Conservation (phyloP, 2,797 vertebrate species). For the Pygocentrus nattereri region DNA sequence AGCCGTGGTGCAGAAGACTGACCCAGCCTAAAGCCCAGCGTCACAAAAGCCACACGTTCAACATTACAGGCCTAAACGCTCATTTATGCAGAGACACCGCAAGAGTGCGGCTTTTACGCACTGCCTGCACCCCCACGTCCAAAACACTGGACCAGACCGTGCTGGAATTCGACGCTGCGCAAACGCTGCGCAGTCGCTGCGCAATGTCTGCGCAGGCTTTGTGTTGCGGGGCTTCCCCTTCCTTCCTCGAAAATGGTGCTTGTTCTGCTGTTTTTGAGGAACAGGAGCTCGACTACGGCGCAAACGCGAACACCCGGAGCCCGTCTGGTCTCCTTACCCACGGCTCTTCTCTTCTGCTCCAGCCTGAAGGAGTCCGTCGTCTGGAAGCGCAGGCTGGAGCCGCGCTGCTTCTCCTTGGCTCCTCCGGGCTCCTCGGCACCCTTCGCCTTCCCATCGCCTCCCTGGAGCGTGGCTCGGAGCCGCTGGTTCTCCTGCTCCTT, state of each 20-base stretch:
- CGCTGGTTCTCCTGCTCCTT: slow-evolving; percentile 81
- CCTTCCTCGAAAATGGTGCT: background rate
- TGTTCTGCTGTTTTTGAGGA: background rate
- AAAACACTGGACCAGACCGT: no score
- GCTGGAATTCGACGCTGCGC: background rate
- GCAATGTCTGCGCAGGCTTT: background rate
- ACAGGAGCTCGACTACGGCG: background rate
- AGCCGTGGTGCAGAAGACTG: no score
- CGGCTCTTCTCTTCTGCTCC: slow-evolving; percentile 77
- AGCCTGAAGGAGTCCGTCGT: slow-evolving; percentile 72
- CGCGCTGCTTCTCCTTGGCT: slow-evolving; percentile 69
- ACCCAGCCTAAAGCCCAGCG: no score
- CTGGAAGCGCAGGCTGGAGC: slow-evolving; percentile 57
- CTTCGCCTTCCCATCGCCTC: slow-evolving; percentile 26
- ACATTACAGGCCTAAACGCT: no score
- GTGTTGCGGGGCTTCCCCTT: background rate
- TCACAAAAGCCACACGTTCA: no score
- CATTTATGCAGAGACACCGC: no score
- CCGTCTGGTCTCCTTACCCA: slow-evolving; percentile 70
- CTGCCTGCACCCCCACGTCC: no score
- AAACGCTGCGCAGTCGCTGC: background rate
- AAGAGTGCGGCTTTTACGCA: no score
- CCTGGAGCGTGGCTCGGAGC: slow-evolving; percentile 70
- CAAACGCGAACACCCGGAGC: background rate
- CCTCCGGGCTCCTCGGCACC: slow-evolving; percentile 51